These are phyloP conservation scores for Malurus alboscapulatus DNA, from an alignment of 2,113 vertebrate genomes.

Conservation along the genomic window DNA sequence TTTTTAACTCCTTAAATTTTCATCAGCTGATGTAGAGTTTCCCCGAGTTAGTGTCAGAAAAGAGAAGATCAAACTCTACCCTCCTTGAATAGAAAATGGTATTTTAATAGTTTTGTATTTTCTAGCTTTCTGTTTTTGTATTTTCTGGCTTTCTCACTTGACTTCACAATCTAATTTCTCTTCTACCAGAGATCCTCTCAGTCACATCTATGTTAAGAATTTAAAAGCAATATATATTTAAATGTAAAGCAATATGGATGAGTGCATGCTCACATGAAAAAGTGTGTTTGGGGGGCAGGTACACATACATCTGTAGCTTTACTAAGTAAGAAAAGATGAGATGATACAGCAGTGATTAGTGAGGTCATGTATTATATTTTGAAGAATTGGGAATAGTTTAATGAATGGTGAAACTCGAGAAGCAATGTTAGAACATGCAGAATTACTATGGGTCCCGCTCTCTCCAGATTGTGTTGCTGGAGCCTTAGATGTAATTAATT, in stretches of 20 bases:
- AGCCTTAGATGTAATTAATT: neutral
- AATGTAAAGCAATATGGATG: conserved; percentile 60
- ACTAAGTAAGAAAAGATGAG: neutral
- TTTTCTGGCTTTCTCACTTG: conserved; percentile 70
- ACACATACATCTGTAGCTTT: neutral
- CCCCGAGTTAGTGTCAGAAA: conserved; percentile 40
- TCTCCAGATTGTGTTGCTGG: neutral
- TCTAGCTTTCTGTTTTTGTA: conserved; percentile 66
- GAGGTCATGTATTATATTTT: conserved; percentile 32
- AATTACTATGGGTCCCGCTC: neutral
- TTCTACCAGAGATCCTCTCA: conserved; percentile 53
- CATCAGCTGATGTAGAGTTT: neutral
- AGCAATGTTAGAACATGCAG: neutral
- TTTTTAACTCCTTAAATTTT: neutral
- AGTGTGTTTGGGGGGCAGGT: rapidly evolving
- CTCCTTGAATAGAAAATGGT: conserved; percentile 35
- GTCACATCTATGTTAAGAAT: conserved; percentile 69
- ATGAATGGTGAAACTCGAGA: neutral
- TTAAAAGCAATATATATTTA: conserved; percentile 76
- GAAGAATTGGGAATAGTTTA: conserved; percentile 38
- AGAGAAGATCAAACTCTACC: neutral
- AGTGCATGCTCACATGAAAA: neutral
- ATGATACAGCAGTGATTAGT: neutral
- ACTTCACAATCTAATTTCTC: conserved; percentile 77
- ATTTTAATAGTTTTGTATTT: conserved; percentile 69